These are phyloP conservation scores for Nomada ruficornis DNA, from an alignment of 2,888 invertebrate genomes.

Conservation along the genomic window DNA sequence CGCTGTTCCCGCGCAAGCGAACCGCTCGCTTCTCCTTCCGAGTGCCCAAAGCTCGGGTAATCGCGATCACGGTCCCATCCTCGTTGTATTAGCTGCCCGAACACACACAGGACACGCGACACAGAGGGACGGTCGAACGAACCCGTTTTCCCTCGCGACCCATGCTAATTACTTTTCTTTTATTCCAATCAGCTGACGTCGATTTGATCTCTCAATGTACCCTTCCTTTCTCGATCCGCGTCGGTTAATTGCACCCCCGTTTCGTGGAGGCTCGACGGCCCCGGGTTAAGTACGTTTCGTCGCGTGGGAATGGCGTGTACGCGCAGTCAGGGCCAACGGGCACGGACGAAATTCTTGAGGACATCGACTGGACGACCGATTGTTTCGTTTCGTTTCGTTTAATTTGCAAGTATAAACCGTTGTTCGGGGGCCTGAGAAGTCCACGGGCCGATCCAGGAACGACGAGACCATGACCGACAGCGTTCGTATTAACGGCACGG, in stretches of 20 bases:
- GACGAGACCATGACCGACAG: constrained; percentile 35
- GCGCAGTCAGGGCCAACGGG: background rate
- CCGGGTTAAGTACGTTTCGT: background rate
- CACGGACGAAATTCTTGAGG: constrained; percentile 20
- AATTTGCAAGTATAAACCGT: constrained; percentile 43
- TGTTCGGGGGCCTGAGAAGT: background rate
- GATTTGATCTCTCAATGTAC: constrained; percentile 48
- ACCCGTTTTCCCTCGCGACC: constrained; percentile 26
- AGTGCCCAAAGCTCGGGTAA: constrained; percentile 45
- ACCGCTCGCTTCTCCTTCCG: constrained; percentile 3
- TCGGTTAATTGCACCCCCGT: constrained; percentile 34
- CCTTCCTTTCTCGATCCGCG: background rate
- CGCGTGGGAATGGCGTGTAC: constrained; percentile 11
- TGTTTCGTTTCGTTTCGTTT: constrained; percentile 38
- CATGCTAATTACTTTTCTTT: constrained; percentile 52
- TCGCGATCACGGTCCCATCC: constrained; percentile 53
- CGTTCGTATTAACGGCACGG: constrained; percentile 42
- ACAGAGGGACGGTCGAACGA: constrained; percentile 1
- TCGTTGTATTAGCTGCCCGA: constrained; percentile 25
- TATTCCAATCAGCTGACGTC: constrained; percentile 23
- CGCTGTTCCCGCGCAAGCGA: constrained; percentile 30
- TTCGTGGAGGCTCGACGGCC: constrained; percentile 15
- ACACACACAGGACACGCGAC: background rate
- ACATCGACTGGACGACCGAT: constrained; percentile 9
- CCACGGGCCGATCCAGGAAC: background rate